Evolutionary conservation across 1,140 invertebrate genomes (phyloP), one percentile per base, ranked within the genome.

Genomic region (Drosophila ohnishii): DNA sequence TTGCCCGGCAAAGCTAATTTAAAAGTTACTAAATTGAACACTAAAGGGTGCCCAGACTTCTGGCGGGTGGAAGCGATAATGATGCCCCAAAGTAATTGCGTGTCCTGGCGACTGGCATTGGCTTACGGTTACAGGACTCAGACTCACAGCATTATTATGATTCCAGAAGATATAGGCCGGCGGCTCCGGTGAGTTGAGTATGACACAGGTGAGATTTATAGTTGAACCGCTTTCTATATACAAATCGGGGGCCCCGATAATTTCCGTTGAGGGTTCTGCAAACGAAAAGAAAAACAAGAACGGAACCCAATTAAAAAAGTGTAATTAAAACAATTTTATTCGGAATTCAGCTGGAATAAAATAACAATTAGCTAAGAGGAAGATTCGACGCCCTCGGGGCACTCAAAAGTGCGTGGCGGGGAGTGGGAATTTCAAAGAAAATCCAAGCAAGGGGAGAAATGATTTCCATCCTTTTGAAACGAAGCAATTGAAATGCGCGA

Each of bases 131-230:
- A 10, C 11, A 39, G 45, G 44, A 42, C 47, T 65, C 40, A 32
- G 39, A 92, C 91, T 96, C 93, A 97, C 96, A 87, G 95, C 96
- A 91, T 97, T 95, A 92, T 97, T 97, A 92, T 97, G 96, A 93
- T 97, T 97, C 96, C 96, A 98, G 92, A 97, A 97, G 90, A 98
- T 97, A 92, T 97, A 98, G 45, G 96, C 96, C 39, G 97, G 97
- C 58, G 97, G 96, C 90, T 98, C 97, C 14, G 97, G 97, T 85
- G 96, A 97, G 90, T 96, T 96, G 53, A 96, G 93, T 66, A 98
- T 96, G 61, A 97, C 95, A 92, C 97, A 98, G 45, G 97, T 98
- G 71, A 98, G 93, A 93, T 98, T 98, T 92, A 98, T 98, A 79
- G 97, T 97, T 90, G 96, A 97, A 53, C 97, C 97, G 63, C 96